Conservation (phyloP, 2,113 vertebrate species). For the Natator depressus region DNA sequence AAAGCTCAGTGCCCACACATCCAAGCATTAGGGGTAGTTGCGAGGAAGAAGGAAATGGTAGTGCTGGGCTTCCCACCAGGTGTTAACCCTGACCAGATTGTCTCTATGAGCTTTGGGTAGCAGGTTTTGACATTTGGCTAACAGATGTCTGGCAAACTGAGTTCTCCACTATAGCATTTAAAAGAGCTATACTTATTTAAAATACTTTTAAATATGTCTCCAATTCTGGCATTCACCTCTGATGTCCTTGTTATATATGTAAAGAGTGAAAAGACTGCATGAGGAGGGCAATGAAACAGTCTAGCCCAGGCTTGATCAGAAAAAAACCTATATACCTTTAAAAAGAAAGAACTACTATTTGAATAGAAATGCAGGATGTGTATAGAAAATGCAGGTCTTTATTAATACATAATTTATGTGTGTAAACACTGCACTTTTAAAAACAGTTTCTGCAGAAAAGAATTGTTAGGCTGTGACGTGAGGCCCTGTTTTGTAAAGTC, state of each 20-base stretch:
- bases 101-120: background rate
- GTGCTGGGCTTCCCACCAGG: background rate
- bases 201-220: background rate
- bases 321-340: background rate
- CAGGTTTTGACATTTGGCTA: background rate
- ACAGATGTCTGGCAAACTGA: background rate
- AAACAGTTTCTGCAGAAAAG: conserved; percentile 10
- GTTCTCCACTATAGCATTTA: background rate
- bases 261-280: background rate
- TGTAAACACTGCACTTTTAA: background rate
- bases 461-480: conserved; percentile 4
- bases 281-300: background rate
- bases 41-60: background rate
- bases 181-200: background rate
- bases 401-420: conserved; percentile 7
- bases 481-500: conserved; percentile 9
- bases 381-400: background rate
- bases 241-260: background rate
- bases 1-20: background rate
- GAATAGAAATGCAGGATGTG: conserved; percentile 6
- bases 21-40: background rate
- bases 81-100: background rate
- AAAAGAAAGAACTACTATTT: background rate
- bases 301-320: background rate
- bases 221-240: background rate